Conservation (phyloP, 2,888 invertebrate genomes). For the Machimus atricapillus region DNA sequence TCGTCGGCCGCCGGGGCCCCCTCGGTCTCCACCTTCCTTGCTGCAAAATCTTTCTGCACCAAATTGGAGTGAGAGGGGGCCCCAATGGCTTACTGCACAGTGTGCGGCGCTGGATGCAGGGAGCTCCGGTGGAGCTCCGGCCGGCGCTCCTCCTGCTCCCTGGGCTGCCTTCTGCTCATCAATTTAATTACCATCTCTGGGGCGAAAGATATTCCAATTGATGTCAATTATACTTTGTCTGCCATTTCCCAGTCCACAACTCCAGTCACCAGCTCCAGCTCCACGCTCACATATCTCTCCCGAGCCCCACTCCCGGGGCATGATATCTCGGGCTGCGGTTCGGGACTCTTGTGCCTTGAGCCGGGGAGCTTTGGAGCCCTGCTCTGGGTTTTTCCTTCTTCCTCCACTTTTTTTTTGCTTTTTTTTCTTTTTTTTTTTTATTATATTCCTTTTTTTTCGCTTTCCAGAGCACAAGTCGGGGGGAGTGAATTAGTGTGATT, state of each 20-base stretch:
- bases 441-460: not conserved
- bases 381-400: not conserved
- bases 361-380: conserved; percentile 3
- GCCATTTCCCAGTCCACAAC: conserved; percentile 29
- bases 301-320: not conserved
- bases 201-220: conserved; percentile 43
- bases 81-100: conserved; percentile 1
- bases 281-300: conserved; percentile 23
- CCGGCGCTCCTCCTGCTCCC: not conserved
- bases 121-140: not conserved
- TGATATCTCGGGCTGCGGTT: conserved; percentile 18
- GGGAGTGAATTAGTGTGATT: conserved; percentile 40
- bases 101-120: not conserved
- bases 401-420: not conserved
- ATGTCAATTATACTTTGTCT: conserved; percentile 42
- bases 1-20: not conserved
- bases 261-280: conserved; percentile 2
- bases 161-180: conserved; percentile 39
- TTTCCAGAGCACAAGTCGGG: conserved; percentile 12
- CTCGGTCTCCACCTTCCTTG: not conserved
- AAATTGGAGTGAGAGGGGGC: conserved; percentile 20
- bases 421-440: not conserved
- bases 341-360: conserved; percentile 8
- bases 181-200: conserved; percentile 42
- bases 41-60: conserved; percentile 34